Percentiles rank a stretch among this genome's conserved stretches.
These are phyloP conservation scores for Cebidichthys violaceus DNA, from an alignment of 2,113 vertebrate genomes.

Conservation along the genomic window DNA sequence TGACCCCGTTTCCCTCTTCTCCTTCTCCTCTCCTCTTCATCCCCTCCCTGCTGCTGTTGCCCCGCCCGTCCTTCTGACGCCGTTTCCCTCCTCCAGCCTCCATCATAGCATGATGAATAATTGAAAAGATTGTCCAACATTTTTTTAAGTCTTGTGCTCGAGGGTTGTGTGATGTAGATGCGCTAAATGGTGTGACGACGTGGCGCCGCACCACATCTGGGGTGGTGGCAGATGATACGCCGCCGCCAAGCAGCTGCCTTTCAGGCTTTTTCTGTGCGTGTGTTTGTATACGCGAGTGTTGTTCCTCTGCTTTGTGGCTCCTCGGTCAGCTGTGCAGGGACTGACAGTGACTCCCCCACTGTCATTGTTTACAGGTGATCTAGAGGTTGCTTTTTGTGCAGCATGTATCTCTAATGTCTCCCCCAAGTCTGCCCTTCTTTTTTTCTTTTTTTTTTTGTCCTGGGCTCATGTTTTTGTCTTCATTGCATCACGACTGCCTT, in stretches of 20 bases:
- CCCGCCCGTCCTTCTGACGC: background rate
- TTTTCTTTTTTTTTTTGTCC: slow-evolving; percentile 16
- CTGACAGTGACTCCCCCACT: slow-evolving; percentile 9
- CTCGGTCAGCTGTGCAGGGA: slow-evolving; percentile 20
- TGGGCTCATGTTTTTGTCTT: slow-evolving; percentile 30
- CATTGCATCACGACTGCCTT: slow-evolving; percentile 46
- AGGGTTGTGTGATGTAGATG: background rate
- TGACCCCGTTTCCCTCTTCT: slow-evolving; percentile 20
- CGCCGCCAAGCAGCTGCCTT: slow-evolving; percentile 16
- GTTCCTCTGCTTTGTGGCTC: too few species aligned
- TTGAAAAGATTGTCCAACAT: background rate
- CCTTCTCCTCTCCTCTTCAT: background rate
- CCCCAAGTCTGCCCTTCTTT: background rate
- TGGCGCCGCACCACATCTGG: slow-evolving; percentile 1
- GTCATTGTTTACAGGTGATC: slow-evolving; percentile 42
- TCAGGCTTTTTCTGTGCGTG: background rate
- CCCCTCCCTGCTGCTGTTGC: background rate
- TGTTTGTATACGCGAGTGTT: background rate
- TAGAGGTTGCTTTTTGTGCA: slow-evolving; percentile 38
- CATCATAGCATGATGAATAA: slow-evolving; percentile 5
- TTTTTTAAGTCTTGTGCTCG: background rate
- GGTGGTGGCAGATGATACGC: slow-evolving; percentile 6
- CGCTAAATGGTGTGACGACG: slow-evolving; percentile 1
- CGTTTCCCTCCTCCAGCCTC: background rate
- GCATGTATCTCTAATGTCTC: slow-evolving; percentile 15